A percentile compares a stretch with the other conserved stretches of the same genome.
These are phyloP conservation scores for Cephus rjabovi DNA, from an alignment of 2,888 invertebrate genomes.

Conservation along the genomic window DNA sequence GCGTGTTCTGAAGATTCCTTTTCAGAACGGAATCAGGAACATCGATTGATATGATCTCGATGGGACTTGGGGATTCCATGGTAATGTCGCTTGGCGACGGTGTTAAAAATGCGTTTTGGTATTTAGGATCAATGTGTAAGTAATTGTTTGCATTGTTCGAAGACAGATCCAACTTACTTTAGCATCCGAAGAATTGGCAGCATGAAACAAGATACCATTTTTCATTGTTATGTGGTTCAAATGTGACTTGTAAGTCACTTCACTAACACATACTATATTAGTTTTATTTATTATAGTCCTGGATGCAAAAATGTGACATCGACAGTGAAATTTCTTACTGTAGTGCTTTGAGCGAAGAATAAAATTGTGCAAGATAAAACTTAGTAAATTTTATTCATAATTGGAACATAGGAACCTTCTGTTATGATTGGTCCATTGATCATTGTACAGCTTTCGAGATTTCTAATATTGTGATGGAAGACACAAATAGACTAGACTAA, in stretches of 20 bases:
- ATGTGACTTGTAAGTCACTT: background rate
- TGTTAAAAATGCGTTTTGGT: constrained; percentile 65
- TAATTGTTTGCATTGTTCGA: constrained; percentile 55
- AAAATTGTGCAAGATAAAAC: background rate
- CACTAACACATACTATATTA: background rate
- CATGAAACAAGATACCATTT: constrained; percentile 53
- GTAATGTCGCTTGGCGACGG: constrained; percentile 70
- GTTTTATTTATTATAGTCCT: background rate
- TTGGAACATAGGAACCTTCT: background rate
- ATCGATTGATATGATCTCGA: constrained; percentile 53
- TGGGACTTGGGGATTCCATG: constrained; percentile 69
- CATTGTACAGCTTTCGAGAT: background rate
- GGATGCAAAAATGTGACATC: background rate
- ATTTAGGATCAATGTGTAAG: constrained; percentile 54
- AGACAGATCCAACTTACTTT: constrained; percentile 62
- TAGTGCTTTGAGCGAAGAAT: background rate
- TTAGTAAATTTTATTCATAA: constrained; percentile 1
- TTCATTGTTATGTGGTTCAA: constrained; percentile 13
- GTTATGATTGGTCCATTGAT: background rate
- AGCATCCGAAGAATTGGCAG: constrained; percentile 48
- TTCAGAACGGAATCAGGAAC: constrained; percentile 51
- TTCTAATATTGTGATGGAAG: constrained; percentile 25
- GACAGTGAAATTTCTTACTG: background rate
- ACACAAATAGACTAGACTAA: constrained; percentile 31
- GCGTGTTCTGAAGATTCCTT: constrained; percentile 48